These are phyloP conservation scores for Plotosus lineatus DNA, from an alignment of 2,113 vertebrate genomes.

Conservation along the genomic window DNA sequence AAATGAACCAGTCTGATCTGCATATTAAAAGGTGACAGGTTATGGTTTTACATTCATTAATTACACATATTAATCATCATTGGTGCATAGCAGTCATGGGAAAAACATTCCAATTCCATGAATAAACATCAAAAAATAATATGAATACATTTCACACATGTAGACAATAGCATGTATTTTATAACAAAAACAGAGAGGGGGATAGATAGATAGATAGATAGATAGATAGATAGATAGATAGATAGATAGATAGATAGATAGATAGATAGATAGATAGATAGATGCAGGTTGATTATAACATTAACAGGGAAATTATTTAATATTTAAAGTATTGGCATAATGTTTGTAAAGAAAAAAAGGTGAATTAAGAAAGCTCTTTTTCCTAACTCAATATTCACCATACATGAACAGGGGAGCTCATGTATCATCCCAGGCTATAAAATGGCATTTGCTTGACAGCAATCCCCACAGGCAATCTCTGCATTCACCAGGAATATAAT, in stretches of 20 bases:
- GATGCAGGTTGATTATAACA: neutral
- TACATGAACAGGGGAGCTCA: constrained; percentile 43
- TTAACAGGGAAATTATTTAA: constrained; percentile 1
- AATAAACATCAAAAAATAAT: neutral
- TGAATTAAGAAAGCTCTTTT: constrained; percentile 43
- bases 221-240: neutral
- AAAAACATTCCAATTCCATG: neutral
- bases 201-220: neutral
- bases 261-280: neutral
- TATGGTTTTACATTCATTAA: constrained; percentile 24
- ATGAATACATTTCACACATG: neutral
- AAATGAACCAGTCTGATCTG: constrained; percentile 57
- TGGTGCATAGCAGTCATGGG: neutral
- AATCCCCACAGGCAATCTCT: constrained; percentile 43
- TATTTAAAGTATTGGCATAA: neutral
- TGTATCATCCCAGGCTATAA: constrained; percentile 43
- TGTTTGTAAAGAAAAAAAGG: constrained; percentile 29
- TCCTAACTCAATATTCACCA: constrained; percentile 42
- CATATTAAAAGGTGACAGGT: constrained; percentile 24
- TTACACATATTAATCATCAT: neutral
- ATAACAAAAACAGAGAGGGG: too few relatives aligned
- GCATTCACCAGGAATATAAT: constrained; percentile 27
- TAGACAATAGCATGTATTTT: too few relatives aligned
- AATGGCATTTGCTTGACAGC: constrained; percentile 43
- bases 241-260: neutral